A percentile compares a stretch with the other conserved stretches of the same genome.
phyloP scores from a whole-genome alignment of 2,888 invertebrate species.

The Lycocerus yunnanus region DNA sequence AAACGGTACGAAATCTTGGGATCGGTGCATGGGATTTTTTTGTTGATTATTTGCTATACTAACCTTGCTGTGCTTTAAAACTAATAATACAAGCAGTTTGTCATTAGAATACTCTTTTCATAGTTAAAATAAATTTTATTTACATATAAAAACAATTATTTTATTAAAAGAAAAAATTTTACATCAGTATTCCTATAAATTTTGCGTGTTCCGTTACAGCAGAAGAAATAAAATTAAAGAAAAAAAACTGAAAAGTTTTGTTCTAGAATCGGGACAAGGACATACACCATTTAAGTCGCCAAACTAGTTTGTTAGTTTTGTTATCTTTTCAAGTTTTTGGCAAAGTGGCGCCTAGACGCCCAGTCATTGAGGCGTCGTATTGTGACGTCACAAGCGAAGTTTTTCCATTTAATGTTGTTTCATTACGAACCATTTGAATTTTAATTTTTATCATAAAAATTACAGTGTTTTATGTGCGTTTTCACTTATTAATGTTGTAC shows the following conservation, averaged over 20 bases:
- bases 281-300: slow-evolving; percentile 4
- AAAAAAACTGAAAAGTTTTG: not conserved
- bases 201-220: not conserved
- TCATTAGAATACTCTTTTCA: too few relatives aligned
- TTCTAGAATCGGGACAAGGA: slow-evolving; percentile 15
- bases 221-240: not conserved
- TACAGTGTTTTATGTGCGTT: not conserved
- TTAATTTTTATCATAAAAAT: not conserved
- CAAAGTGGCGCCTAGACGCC: slow-evolving; percentile 17
- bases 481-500: not conserved
- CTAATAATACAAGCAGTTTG: too few relatives aligned
- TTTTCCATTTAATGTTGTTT: slow-evolving; percentile 1
- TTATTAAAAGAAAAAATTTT: not conserved
- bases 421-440: not conserved
- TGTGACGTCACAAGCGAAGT: slow-evolving; percentile 13
- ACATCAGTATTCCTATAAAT: not conserved
- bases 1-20: too few relatives aligned
- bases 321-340: slow-evolving; percentile 10
- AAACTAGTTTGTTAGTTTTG: slow-evolving; percentile 18
- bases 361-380: slow-evolving; percentile 10
- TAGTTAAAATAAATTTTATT: not conserved
- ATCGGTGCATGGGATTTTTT: too few relatives aligned
- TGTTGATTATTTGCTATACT: too few relatives aligned
- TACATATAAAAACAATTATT: not conserved
- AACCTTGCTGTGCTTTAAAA: too few relatives aligned